Percentiles rank a stretch among this genome's conserved stretches.
phyloP scores from a whole-genome alignment of 2,113 vertebrate species.

The Silurus glanis region DNA sequence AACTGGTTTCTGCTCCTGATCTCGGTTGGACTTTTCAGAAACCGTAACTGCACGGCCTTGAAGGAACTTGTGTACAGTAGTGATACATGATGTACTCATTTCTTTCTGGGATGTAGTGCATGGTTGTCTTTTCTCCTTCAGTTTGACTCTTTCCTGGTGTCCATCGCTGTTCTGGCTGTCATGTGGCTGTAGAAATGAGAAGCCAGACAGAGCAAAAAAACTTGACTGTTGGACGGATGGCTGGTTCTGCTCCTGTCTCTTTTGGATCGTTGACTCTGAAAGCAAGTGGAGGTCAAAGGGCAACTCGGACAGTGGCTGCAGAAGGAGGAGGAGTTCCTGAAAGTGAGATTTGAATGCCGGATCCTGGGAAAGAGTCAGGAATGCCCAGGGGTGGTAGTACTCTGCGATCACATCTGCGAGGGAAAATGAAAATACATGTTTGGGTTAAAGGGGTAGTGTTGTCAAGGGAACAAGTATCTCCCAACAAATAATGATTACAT shows the following conservation, averaged over 20 bases:
- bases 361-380: conserved; percentile 81
- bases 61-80: background rate
- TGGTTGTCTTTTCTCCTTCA: background rate
- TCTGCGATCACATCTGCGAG: conserved; percentile 80
- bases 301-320: conserved; percentile 89
- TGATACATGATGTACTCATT: background rate
- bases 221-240: background rate
- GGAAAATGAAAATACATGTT: conserved; percentile 19
- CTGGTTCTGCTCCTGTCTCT: conserved; percentile 54
- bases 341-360: conserved; percentile 80
- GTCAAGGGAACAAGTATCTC: background rate
- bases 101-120: background rate
- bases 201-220: conserved; percentile 14
- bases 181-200: conserved; percentile 24
- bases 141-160: background rate
- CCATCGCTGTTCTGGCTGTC: background rate
- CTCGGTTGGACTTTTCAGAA: conserved; percentile 27
- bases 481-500: background rate
- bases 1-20: conserved; percentile 42
- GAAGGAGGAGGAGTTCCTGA: conserved; percentile 87
- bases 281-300: conserved; percentile 92
- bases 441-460: background rate
- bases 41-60: conserved; percentile 14
- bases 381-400: conserved; percentile 90
- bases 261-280: conserved; percentile 82